Evolutionary conservation across 1,140 invertebrate species (phyloP).

Genomic region (Drosophila sturtevanti): DNA sequence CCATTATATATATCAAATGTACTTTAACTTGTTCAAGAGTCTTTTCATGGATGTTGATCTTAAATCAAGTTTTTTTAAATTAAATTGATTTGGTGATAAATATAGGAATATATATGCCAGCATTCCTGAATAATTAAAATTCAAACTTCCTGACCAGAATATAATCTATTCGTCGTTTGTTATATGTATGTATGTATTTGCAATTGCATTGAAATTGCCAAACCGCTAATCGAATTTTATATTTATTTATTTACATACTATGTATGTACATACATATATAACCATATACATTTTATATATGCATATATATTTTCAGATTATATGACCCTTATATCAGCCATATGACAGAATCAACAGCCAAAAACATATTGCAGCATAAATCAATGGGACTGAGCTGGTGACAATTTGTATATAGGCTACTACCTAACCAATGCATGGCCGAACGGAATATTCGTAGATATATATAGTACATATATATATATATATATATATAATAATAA

Average conservation of each 20-base stretch:
- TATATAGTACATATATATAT: not conserved
- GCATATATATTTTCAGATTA: slow-evolving; percentile 70
- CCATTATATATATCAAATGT: too few relatives aligned
- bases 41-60: too few relatives aligned
- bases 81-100: too few relatives aligned
- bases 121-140: too few relatives aligned
- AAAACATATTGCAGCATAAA: slow-evolving; percentile 50
- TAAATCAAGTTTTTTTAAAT: too few relatives aligned
- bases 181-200: slow-evolving; percentile 49
- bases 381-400: slow-evolving; percentile 55
- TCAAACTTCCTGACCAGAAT: too few relatives aligned
- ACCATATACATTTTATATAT: not conserved
- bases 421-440: slow-evolving; percentile 40
- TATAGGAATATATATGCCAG: too few relatives aligned
- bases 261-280: not conserved
- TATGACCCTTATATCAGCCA: slow-evolving; percentile 67
- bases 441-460: slow-evolving; percentile 23
- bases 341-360: slow-evolving; percentile 35
- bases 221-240: slow-evolving; percentile 76
- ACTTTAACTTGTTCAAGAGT: too few relatives aligned
- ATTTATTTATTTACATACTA: slow-evolving; percentile 28
- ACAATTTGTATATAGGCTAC: slow-evolving; percentile 65
- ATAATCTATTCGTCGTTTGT: slow-evolving; percentile 21
- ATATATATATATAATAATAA: slow-evolving; percentile 3
- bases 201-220: slow-evolving; percentile 17